These are phyloP conservation scores for Deilephila elpenor DNA, from an alignment of 2,888 invertebrate species.

Conservation along the genomic window DNA sequence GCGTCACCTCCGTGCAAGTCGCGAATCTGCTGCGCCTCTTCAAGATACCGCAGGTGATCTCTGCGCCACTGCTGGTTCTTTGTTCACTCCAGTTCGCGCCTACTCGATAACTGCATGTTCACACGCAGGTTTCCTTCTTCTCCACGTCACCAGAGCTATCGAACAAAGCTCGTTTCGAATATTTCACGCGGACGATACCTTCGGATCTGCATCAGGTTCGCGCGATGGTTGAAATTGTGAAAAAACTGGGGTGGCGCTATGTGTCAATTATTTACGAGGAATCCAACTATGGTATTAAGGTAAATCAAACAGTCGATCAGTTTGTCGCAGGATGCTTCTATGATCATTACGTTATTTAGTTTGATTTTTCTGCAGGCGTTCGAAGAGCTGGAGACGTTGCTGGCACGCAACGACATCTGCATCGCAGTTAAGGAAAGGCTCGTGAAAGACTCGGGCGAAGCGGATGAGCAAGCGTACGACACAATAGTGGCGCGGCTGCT, in stretches of 20 bases:
- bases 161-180: slow-evolving; percentile 97
- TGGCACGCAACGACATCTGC: slow-evolving; percentile 93
- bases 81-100: not conserved
- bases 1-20: slow-evolving; percentile 98
- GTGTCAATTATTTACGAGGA: slow-evolving; percentile 98
- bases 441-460: slow-evolving; percentile 97
- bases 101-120: slow-evolving; percentile 28
- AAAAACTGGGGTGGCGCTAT: slow-evolving; percentile 95
- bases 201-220: slow-evolving; percentile 97
- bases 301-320: slow-evolving; percentile 52
- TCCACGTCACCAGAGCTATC: slow-evolving; percentile 97
- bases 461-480: slow-evolving; percentile 93
- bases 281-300: slow-evolving; percentile 97
- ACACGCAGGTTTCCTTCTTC: slow-evolving; percentile 94
- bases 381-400: slow-evolving; percentile 94
- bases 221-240: slow-evolving; percentile 97
- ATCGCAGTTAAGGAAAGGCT: slow-evolving; percentile 97
- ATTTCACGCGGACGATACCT: slow-evolving; percentile 96
- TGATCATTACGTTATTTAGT: not conserved
- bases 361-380: slow-evolving; percentile 88
- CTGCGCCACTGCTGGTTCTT: not conserved
- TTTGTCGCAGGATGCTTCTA: not conserved
- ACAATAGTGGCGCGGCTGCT: slow-evolving; percentile 92
- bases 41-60: slow-evolving; percentile 91
- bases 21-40: slow-evolving; percentile 93